Percentiles rank a stretch among this genome's conserved stretches.
Evolutionary conservation across 2,113 vertebrate species (phyloP).

Genomic region (Orcinus orca): DNA sequence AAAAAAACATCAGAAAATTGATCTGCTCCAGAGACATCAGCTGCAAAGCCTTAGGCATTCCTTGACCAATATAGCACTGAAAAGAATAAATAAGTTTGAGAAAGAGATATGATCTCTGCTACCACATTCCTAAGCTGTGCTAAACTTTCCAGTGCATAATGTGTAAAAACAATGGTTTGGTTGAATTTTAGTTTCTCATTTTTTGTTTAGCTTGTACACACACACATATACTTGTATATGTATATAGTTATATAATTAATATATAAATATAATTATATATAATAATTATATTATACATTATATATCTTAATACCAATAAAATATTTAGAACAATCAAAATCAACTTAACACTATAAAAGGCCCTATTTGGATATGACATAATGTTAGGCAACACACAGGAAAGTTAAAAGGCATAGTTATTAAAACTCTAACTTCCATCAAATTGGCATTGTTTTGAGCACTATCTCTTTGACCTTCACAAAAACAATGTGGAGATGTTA

Average conservation of each 20-base stretch:
- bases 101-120: background rate
- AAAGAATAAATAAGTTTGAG: slow-evolving; percentile 43
- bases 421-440: background rate
- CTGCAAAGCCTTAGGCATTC: slow-evolving; percentile 28
- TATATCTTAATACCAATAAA: background rate
- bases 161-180: background rate
- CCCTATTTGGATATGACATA: background rate
- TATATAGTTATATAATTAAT: background rate
- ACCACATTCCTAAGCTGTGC: background rate
- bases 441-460: background rate
- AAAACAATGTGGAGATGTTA: background rate
- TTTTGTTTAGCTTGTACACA: background rate
- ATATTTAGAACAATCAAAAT: slow-evolving; percentile 6
- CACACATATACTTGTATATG: background rate
- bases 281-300: background rate
- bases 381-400: background rate
- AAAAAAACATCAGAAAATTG: background rate
- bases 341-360: background rate
- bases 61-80: background rate
- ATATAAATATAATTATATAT: background rate
- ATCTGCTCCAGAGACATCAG: slow-evolving; percentile 37
- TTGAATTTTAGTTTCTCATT: background rate
- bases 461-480: background rate
- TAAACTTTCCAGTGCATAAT: background rate
- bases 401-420: background rate